phyloP scores from a whole-genome alignment of 1,140 invertebrate genomes.

The Cherax destructor region DNA sequence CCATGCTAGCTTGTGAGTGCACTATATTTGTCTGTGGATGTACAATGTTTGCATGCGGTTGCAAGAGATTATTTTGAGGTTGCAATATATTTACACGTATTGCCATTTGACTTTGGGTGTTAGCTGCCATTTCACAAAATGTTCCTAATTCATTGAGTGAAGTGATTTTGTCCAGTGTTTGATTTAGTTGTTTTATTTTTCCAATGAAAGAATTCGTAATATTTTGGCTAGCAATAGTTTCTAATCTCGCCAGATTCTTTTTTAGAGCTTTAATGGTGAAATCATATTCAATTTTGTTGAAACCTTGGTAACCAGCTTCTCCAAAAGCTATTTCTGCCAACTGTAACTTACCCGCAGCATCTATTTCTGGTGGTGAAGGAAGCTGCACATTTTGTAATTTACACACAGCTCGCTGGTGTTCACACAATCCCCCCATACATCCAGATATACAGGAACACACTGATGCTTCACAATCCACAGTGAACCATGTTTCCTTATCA shows the following conservation, averaged over 20 bases:
- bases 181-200: conserved; percentile 5
- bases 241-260: conserved; percentile 10
- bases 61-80: not conserved
- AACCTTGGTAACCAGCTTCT: conserved; percentile 14
- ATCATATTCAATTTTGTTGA: conserved; percentile 14
- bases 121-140: not conserved
- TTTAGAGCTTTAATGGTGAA: not conserved
- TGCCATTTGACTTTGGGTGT: not conserved
- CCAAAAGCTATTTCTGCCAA: conserved; percentile 19
- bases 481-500: not conserved
- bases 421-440: conserved; percentile 6
- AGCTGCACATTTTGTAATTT: not conserved
- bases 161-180: conserved; percentile 1
- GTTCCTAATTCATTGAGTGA: conserved; percentile 11
- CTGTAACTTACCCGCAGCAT: not conserved
- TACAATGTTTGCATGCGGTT: conserved; percentile 1
- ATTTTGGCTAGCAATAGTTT: conserved; percentile 22
- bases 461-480: conserved; percentile 12
- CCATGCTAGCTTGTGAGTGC: not conserved
- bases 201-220: conserved; percentile 29
- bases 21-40: not conserved
- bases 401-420: conserved; percentile 18
- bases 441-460: conserved; percentile 9
- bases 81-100: not conserved
- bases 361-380: not conserved